phyloP scores from a whole-genome alignment of 1,140 invertebrate species.

The Papilio helenus region DNA sequence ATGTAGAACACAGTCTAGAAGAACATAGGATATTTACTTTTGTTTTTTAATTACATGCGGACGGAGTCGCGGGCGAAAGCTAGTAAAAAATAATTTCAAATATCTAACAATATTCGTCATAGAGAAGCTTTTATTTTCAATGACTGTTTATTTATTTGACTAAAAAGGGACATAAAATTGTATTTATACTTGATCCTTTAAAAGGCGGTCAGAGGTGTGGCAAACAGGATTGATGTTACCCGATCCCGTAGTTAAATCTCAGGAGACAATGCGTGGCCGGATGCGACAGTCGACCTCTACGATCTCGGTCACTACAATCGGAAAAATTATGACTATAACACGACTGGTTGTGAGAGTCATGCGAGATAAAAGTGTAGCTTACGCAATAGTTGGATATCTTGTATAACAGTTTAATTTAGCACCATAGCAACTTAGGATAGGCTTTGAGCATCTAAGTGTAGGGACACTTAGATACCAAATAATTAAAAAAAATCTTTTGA shows the following conservation, averaged over 20 bases:
- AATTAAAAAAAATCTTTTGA: too few species aligned
- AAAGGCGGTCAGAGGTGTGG: conserved; percentile 30
- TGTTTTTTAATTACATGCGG: too few species aligned
- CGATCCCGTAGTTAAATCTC: conserved; percentile 26
- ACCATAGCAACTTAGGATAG: too few species aligned
- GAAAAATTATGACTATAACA: conserved; percentile 24
- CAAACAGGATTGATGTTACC: conserved; percentile 27
- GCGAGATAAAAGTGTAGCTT: not conserved
- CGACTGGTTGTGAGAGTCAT: conserved; percentile 12
- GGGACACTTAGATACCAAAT: too few species aligned
- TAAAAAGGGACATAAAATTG: not conserved
- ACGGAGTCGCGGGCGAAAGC: too few species aligned
- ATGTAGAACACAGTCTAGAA: too few species aligned
- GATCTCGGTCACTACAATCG: conserved; percentile 20
- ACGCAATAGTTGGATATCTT: not conserved
- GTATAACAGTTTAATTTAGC: not conserved
- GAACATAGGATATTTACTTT: too few species aligned
- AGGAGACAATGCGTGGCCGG: conserved; percentile 27
- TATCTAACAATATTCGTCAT: not conserved
- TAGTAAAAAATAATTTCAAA: too few species aligned
- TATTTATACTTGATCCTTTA: not conserved
- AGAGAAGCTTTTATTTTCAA: not conserved
- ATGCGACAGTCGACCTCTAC: conserved; percentile 15
- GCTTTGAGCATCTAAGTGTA: too few species aligned
- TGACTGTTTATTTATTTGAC: not conserved